Percentiles rank a stretch among this genome's conserved stretches.
These are phyloP conservation scores for Heptranchias perlo DNA, from an alignment of 2,113 vertebrate genomes.

Conservation along the genomic window DNA sequence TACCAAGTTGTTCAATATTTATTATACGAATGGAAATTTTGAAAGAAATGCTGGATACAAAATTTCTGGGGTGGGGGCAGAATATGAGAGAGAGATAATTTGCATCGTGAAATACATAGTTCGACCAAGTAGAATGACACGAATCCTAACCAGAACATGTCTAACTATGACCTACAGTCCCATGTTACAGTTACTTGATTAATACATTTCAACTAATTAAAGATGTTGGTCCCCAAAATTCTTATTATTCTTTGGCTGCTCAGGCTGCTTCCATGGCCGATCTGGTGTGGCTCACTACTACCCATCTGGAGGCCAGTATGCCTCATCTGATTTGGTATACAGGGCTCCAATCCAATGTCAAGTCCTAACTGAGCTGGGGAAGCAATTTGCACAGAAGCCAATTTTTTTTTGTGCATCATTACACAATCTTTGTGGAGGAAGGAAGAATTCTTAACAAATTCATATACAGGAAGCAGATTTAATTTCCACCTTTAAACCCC, in stretches of 20 bases:
- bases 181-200: neutral
- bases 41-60: no score
- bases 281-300: neutral
- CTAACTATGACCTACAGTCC: neutral
- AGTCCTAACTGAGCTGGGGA: neutral
- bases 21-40: no score
- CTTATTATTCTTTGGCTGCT: neutral
- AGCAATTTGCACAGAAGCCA: neutral
- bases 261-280: neutral
- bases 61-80: no score
- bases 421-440: neutral
- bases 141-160: neutral
- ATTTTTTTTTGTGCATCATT: neutral
- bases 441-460: neutral
- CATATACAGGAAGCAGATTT: neutral
- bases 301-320: neutral
- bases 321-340: neutral
- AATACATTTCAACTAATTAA: neutral
- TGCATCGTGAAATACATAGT: neutral
- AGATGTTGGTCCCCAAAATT: neutral
- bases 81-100: neutral
- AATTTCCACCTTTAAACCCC: neutral
- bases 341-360: neutral
- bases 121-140: neutral
- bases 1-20: no score